These are phyloP conservation scores for Spinibarbus caldwelli DNA, from an alignment of 2,797 vertebrate genomes.

Conservation along the genomic window DNA sequence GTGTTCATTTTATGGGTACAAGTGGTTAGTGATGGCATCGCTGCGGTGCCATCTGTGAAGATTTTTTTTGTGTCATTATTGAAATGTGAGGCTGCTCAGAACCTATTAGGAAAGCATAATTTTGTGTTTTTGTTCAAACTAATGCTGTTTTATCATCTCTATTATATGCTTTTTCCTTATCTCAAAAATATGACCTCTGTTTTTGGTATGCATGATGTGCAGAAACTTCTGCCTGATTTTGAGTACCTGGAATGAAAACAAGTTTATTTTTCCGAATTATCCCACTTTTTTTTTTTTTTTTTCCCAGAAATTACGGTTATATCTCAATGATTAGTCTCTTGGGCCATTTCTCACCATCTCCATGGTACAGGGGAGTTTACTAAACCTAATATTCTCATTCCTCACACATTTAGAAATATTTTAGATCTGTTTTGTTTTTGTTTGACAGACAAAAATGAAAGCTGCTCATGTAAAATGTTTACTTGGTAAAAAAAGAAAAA, in stretches of 20 bases:
- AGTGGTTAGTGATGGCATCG: conserved; percentile 34
- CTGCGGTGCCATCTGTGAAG: conserved; percentile 30
- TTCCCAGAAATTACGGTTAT: conserved; percentile 47
- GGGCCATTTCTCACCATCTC: neutral
- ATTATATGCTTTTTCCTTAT: conserved; percentile 40
- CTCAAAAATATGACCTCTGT: conserved; percentile 46
- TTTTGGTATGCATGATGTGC: conserved; percentile 43
- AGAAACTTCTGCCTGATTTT: conserved; percentile 7
- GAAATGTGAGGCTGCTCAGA: conserved; percentile 20
- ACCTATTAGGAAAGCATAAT: conserved; percentile 35
- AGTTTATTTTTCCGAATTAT: conserved; percentile 5
- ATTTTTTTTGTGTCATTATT: conserved; percentile 6
- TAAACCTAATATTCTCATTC: conserved; percentile 61
- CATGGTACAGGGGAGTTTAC: conserved; percentile 35
- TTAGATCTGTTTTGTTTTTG: conserved; percentile 51
- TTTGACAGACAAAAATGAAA: conserved; percentile 68
- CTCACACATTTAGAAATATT: conserved; percentile 58
- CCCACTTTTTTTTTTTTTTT: conserved; percentile 69
- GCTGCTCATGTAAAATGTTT: conserved; percentile 75
- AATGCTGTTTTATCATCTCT: conserved; percentile 49
- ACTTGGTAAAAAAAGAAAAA: conserved; percentile 56
- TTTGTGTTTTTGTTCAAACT: conserved; percentile 47
- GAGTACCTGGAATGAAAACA: conserved; percentile 27
- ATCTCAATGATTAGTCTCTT: neutral
- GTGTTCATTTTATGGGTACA: conserved; percentile 59